Base-by-base conservation (phyloP, 2,797 vertebrate species). In the Odontamblyopus rebecca region DNA sequence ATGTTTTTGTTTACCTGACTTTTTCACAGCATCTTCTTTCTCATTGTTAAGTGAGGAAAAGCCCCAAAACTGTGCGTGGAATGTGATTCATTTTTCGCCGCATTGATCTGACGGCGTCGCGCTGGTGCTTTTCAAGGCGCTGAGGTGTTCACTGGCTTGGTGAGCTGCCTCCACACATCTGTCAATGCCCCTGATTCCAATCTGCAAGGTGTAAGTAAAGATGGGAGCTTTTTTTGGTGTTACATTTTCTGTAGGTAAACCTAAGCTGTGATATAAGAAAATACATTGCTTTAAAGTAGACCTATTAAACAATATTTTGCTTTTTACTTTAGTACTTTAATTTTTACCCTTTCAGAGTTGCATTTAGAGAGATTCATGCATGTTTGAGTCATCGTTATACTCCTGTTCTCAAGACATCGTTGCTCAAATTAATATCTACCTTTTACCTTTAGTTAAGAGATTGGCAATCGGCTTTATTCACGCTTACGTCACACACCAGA, bases 101-200 rank as follows among this genome's bases (percentile, higher is more conserved):
- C 61, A 56, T 41, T 71, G 50, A 41, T 71, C 69, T 71, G 26
- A 19, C 27, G 16, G 35, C 60, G 38, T 44, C n/a, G 18, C 26
- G 9, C 32, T 41, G 32, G 61, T 69, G 44, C 35, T 62, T 73
- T 67, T 61, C 65, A 62, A 51, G 59, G 16, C n/a, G 13, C 38
- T 26, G 59, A 18, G 35, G 30, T 38, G 60, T 54, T 73, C 64
- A 41, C 44, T 61, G 35, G 26, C 23, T 38, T 7, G 66, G 59
- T 15, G 62, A 68, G 44, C 29, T 48, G 29, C 65, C 71, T 68
- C 67, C 57, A 73, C 71, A 53, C 41, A 51, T 72, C 67, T 32
- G 57, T 61, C 57, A 61, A 70, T 48, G 68, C 57, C 61, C 44
- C 18, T 35, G 59, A 50, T 70, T 70, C 61, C 27, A 50, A 61